A percentile compares a stretch with the other conserved stretches of the same genome.
Evolutionary conservation across 2,113 vertebrate species (phyloP).

Genomic region (Semicossyphus pulcher): DNA sequence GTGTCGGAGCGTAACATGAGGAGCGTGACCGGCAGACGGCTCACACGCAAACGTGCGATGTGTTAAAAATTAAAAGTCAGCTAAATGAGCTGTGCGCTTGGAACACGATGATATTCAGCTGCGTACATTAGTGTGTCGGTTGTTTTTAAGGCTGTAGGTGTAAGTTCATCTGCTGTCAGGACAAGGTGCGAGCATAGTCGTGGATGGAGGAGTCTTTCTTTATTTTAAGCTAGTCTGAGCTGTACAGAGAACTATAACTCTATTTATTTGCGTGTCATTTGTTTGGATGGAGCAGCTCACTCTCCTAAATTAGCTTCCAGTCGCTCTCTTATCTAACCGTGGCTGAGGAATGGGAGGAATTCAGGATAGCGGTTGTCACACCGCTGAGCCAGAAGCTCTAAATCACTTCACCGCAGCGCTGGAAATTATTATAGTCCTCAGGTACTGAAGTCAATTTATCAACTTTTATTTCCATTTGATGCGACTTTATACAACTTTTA

Average conservation of each 20-base stretch:
- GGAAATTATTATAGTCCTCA: not conserved
- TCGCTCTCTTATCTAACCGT: conserved; percentile 47
- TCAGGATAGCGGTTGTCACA: conserved; percentile 27
- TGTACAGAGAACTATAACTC: not conserved
- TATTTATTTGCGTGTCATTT: conserved; percentile 16
- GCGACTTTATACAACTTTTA: not conserved
- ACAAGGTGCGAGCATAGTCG: conserved; percentile 71
- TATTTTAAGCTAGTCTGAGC: conserved; percentile 4
- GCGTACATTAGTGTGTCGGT: conserved; percentile 20
- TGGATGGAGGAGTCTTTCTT: conserved; percentile 53
- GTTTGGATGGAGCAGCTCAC: not conserved
- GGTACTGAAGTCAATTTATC: not conserved
- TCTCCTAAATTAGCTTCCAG: conserved; percentile 5
- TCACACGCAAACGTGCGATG: conserved; percentile 21
- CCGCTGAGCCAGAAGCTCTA: not conserved
- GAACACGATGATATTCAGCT: conserved; percentile 14
- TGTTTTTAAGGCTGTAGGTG: conserved; percentile 30
- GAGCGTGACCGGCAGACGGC: conserved; percentile 30
- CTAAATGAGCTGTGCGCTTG: conserved; percentile 43
- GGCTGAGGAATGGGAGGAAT: conserved; percentile 45
- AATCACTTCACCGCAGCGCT: not conserved
- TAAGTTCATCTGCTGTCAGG: conserved; percentile 69
- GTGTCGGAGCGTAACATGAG: conserved; percentile 66
- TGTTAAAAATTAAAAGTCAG: conserved; percentile 58
- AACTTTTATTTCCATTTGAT: not conserved